phyloP scores from a whole-genome alignment of 2,113 vertebrate genomes.

The Todiramphus chloris region DNA sequence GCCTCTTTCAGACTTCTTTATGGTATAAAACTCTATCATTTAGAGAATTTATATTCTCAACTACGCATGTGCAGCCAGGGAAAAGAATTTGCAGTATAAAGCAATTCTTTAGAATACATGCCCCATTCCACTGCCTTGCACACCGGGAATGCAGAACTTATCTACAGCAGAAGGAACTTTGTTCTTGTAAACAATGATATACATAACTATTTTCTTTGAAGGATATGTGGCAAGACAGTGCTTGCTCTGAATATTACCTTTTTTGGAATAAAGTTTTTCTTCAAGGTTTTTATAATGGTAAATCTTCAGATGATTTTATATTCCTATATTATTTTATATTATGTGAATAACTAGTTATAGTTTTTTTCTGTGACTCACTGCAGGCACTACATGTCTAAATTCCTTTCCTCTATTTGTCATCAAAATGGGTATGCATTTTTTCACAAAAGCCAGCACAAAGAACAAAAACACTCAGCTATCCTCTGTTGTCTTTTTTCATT shows the following conservation, averaged over 20 bases:
- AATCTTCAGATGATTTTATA: not conserved
- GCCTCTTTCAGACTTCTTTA: not conserved
- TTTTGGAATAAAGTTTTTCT: not conserved
- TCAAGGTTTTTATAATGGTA: not conserved
- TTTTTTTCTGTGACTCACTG: not conserved
- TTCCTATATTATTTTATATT: not conserved
- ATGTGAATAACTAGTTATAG: not conserved
- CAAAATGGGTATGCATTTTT: not conserved
- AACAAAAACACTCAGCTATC: not conserved
- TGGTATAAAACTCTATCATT: not conserved
- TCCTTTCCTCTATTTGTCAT: not conserved
- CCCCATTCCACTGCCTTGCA: not conserved
- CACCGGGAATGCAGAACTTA: not conserved
- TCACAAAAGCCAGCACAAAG: not conserved
- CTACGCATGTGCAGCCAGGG: not conserved
- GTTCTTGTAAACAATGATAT: not conserved
- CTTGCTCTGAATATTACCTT: not conserved
- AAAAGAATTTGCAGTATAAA: not conserved
- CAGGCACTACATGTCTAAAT: not conserved
- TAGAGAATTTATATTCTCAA: too few species aligned
- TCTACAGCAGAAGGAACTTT: not conserved
- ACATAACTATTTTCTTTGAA: not conserved
- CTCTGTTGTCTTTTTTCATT: not conserved
- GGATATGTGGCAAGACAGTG: not conserved
- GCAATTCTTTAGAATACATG: not conserved